Conservation (phyloP, 2,113 vertebrate genomes). For the Terrapene triunguis region DNA sequence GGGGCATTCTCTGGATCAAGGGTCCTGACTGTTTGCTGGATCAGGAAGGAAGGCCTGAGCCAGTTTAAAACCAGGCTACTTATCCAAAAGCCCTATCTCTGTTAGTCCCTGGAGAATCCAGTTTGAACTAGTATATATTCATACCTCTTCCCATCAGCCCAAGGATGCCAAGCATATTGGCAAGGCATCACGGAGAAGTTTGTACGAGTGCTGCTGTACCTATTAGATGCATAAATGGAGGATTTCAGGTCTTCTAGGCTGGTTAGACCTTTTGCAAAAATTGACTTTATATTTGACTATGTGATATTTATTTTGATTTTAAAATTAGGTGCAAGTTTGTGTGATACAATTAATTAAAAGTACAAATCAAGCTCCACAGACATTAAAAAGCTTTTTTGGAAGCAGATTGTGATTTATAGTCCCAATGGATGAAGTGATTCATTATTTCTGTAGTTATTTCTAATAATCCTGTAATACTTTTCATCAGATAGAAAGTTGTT, state of each 20-base stretch:
- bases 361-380: constrained; percentile 36
- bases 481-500: constrained; percentile 77
- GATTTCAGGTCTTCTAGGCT: constrained; percentile 21
- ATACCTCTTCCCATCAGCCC: background rate
- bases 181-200: constrained; percentile 20
- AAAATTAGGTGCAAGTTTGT: constrained; percentile 37
- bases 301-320: constrained; percentile 49
- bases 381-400: constrained; percentile 70
- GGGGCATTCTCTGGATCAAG: background rate
- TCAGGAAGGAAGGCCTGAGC: background rate
- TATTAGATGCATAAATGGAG: background rate
- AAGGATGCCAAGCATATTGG: background rate
- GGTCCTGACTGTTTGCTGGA: background rate
- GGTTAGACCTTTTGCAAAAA: constrained; percentile 46
- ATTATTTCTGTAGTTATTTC: constrained; percentile 70
- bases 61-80: background rate
- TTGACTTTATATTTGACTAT: constrained; percentile 54
- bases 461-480: constrained; percentile 75
- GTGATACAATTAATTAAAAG: constrained; percentile 66
- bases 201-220: background rate
- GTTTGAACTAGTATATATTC: background rate
- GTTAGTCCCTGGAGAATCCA: background rate
- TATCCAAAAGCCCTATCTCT: background rate
- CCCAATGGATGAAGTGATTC: constrained; percentile 60
- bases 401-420: constrained; percentile 50